Evolutionary conservation across 2,797 vertebrate genomes (phyloP), one percentile per base, ranked within the genome.

Genomic region (Mus caroli): DNA sequence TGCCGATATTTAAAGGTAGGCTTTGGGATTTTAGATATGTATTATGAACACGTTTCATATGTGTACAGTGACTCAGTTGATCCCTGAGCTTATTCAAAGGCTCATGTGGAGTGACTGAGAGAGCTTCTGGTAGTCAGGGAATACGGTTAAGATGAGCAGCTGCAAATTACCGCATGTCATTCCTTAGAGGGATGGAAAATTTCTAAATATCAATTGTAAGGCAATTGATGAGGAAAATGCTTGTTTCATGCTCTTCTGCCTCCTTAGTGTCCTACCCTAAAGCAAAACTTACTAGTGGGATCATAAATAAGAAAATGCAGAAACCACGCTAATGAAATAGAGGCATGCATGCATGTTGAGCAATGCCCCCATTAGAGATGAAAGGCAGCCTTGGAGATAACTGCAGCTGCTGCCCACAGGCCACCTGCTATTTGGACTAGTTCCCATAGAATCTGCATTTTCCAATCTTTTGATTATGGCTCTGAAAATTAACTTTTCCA

Each of bases 1-100:
- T 64, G 58, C 89, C 69, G 24, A 76, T 95, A 96, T 96, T 94
- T 97, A 69, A 94, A 96, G 88, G 80, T 96, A 95, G 80, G 79
- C 77, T 96, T 91, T 95, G 56, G 79, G 60, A 86, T 90, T 89
- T 95, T 94, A 77, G 96, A 82, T 94, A 95, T 94, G 50, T 89
- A 91, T 96, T 94, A 58, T 52, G 37, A 82, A 67, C 26, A 40
- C 40, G n/a, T 95, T 95, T 96, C 24, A n/a, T 91, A 96, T 92
- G 83, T 28, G 56, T 79, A 69, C 10, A 76, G 52, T 95, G 94
- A 96, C 90, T 96, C 93, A 91, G 80, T 73, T 95, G 91, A 93
- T 93, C 84, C 56, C 75, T 40, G 60, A 50, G 43, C 84, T 97
- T 97, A 94, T 76, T 91, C 69, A 90, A 90, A 95, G 85, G 24